A percentile compares a stretch with the other conserved stretches of the same genome.
Evolutionary conservation across 2,888 invertebrate species (phyloP).

Genomic region (Ophioninae sp.): DNA sequence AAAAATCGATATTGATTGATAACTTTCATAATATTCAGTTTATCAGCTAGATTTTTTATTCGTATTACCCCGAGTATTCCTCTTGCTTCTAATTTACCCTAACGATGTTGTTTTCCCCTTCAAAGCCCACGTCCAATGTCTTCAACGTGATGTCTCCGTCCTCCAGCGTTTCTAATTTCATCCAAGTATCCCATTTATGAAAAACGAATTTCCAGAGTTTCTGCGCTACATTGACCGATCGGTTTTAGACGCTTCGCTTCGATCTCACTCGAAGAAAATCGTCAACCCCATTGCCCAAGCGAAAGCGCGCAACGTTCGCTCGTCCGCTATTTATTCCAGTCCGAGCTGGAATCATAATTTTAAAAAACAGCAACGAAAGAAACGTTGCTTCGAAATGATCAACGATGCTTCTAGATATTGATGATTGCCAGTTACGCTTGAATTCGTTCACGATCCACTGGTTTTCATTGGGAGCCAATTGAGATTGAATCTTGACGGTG

Average conservation of each 20-base stretch:
- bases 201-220: not conserved
- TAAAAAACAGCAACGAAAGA: not conserved
- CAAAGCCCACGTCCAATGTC: not conserved
- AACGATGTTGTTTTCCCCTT: not conserved
- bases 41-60: no score
- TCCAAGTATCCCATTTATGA: not conserved
- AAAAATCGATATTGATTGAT: no score
- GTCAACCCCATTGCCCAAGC: not conserved
- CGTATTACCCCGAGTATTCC: no score
- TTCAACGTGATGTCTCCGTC: not conserved
- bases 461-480: constrained; percentile 7
- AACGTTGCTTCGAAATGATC: not conserved
- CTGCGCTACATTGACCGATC: not conserved
- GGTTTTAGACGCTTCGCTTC: not conserved
- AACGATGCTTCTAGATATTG: not conserved
- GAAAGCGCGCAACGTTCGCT: not conserved
- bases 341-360: not conserved
- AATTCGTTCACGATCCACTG: constrained; percentile 18
- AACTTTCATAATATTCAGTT: no score
- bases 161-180: not conserved
- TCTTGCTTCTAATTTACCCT: no score
- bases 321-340: not conserved
- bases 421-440: constrained; percentile 3
- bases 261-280: not conserved
- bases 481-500: constrained; percentile 10